These are phyloP conservation scores for Brachymystax lenok DNA, from an alignment of 2,797 vertebrate species.

Conservation along the genomic window DNA sequence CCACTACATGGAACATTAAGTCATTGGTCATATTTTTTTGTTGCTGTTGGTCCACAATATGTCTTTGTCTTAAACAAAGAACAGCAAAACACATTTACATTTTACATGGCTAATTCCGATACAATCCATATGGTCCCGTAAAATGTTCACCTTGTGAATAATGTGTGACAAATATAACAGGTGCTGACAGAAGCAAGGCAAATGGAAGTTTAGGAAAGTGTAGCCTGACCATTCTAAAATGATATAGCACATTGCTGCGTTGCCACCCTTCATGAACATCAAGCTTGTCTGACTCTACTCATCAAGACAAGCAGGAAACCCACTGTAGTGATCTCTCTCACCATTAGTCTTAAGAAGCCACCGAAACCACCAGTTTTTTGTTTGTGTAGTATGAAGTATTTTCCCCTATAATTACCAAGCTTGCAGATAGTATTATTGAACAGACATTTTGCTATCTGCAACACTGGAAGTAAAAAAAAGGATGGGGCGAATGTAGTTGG, in stretches of 20 bases:
- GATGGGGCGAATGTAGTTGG: conserved; percentile 64
- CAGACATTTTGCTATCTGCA: conserved; percentile 17
- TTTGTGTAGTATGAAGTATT: conserved; percentile 46
- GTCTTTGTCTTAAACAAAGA: conserved; percentile 24
- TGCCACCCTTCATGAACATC: conserved; percentile 45
- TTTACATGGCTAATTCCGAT: conserved; percentile 39
- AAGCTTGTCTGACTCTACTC: conserved; percentile 52
- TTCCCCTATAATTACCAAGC: conserved; percentile 58
- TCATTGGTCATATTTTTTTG: conserved; percentile 5
- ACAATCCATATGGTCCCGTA: conserved; percentile 49
- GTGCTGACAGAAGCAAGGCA: neutral
- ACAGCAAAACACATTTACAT: conserved; percentile 5
- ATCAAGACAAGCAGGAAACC: conserved; percentile 64
- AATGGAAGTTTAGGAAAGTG: conserved; percentile 16
- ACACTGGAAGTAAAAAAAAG: conserved; percentile 44
- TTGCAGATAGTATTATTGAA: conserved; percentile 53
- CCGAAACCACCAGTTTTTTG: conserved; percentile 60
- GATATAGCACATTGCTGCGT: neutral
- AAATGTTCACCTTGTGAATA: conserved; percentile 51
- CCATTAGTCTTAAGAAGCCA: conserved; percentile 62
- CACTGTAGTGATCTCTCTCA: conserved; percentile 68
- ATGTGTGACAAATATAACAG: conserved; percentile 14
- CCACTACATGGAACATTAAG: conserved; percentile 38
- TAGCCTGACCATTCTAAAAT: neutral
- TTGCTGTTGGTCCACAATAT: conserved; percentile 63